Evolutionary conservation across 2,113 vertebrate species (phyloP).

Genomic region (Engraulis encrasicolus): DNA sequence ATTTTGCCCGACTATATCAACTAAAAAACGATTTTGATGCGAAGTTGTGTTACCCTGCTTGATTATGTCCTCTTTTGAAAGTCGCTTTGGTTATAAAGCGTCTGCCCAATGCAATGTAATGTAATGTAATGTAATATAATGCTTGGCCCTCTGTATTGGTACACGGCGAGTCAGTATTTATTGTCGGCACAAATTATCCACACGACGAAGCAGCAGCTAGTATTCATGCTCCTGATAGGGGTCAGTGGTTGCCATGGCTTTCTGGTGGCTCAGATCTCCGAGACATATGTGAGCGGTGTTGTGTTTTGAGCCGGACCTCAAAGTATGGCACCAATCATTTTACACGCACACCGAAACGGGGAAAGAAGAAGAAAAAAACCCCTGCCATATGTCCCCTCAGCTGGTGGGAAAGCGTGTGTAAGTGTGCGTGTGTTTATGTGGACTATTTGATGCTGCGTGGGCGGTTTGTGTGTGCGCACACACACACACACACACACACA

Average conservation of each 20-base stretch:
- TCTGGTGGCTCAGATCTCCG: not conserved
- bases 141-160: too few species aligned
- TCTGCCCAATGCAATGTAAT: too few species aligned
- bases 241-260: slow-evolving; percentile 10
- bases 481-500: too few species aligned
- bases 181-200: not conserved
- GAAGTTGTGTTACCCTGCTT: too few species aligned
- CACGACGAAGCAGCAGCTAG: not conserved
- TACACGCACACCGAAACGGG: not conserved
- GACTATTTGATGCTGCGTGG: slow-evolving; percentile 23
- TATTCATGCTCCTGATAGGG: not conserved
- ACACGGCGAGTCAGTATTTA: not conserved
- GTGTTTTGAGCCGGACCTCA: not conserved
- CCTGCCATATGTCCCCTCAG: slow-evolving; percentile 55
- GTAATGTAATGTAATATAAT: too few species aligned
- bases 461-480: slow-evolving; percentile 35
- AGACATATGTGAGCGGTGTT: slow-evolving; percentile 19
- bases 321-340: not conserved
- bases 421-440: slow-evolving; percentile 43
- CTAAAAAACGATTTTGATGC: too few species aligned
- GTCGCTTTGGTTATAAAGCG: too few species aligned
- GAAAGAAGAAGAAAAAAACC: not conserved
- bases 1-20: too few species aligned
- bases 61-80: too few species aligned
- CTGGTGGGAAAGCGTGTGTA: slow-evolving; percentile 31